Evolutionary conservation across 2,113 vertebrate genomes (phyloP).

Genomic region (Alaudala cheleensis): DNA sequence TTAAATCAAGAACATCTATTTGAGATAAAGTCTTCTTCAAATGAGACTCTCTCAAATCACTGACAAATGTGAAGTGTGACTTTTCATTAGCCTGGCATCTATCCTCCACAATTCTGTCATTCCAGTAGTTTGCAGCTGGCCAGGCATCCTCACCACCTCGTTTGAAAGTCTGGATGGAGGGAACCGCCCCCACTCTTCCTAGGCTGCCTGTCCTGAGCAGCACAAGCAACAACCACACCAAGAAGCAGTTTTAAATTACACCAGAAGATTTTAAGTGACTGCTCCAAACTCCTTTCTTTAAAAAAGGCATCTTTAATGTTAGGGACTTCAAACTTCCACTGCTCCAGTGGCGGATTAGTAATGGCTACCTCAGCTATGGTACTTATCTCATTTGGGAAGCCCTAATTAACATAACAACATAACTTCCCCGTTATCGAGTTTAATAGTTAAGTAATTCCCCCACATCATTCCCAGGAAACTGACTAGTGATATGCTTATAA

Average conservation of each 20-base stretch:
- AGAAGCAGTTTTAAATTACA: neutral
- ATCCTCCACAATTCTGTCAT: neutral
- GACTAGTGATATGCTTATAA: neutral
- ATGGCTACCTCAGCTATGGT: neutral
- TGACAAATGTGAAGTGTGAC: neutral
- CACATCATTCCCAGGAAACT: neutral
- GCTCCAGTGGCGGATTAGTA: neutral
- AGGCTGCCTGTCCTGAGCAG: neutral
- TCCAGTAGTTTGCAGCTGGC: neutral
- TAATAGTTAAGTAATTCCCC: neutral
- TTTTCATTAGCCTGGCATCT: neutral
- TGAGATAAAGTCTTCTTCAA: neutral
- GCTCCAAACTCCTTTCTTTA: neutral
- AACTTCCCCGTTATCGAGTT: neutral
- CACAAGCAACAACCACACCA: neutral
- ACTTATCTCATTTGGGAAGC: neutral
- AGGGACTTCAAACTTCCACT: neutral
- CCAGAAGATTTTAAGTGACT: neutral
- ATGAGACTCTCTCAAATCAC: neutral
- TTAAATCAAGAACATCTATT: neutral
- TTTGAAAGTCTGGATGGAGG: accelerated
- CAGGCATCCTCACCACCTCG: neutral
- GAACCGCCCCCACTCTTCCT: neutral
- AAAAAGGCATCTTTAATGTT: neutral
- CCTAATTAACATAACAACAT: neutral